phyloP scores from a whole-genome alignment of 2,797 vertebrate species.

The Pseudochirops cupreus region DNA sequence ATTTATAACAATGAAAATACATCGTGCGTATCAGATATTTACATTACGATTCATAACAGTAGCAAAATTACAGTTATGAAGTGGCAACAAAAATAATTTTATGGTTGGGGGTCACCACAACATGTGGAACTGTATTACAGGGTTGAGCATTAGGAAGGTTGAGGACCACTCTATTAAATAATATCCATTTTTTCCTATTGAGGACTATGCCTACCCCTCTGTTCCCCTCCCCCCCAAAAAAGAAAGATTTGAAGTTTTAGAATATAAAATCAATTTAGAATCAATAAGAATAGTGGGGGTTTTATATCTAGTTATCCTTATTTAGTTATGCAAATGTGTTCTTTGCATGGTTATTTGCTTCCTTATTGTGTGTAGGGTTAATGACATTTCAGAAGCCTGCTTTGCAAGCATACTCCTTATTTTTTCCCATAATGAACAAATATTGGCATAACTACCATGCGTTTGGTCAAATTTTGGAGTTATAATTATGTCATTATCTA shows the following conservation, averaged over 20 bases:
- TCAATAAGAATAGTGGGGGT: not conserved
- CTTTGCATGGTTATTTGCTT: conserved; percentile 24
- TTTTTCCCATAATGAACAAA: conserved; percentile 48
- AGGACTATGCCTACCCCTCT: not conserved
- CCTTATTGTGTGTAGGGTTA: not conserved
- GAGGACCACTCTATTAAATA: not conserved
- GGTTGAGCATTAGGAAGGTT: no score
- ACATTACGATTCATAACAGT: no score
- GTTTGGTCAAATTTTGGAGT: conserved; percentile 23
- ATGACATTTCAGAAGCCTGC: conserved; percentile 12
- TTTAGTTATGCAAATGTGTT: not conserved
- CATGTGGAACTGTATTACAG: no score
- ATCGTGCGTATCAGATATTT: no score
- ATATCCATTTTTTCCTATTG: not conserved
- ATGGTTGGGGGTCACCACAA: no score
- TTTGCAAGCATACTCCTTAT: conserved; percentile 22
- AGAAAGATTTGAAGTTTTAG: not conserved
- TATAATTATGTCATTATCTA: conserved; percentile 34
- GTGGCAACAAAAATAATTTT: no score
- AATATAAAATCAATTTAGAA: conserved; percentile 30
- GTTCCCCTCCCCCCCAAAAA: not conserved
- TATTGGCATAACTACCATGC: conserved; percentile 30
- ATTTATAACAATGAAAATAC: no score
- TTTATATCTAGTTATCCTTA: not conserved
- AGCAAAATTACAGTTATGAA: no score